Evolutionary conservation across 2,888 invertebrate genomes (phyloP).

Genomic region (Acheta domesticus): DNA sequence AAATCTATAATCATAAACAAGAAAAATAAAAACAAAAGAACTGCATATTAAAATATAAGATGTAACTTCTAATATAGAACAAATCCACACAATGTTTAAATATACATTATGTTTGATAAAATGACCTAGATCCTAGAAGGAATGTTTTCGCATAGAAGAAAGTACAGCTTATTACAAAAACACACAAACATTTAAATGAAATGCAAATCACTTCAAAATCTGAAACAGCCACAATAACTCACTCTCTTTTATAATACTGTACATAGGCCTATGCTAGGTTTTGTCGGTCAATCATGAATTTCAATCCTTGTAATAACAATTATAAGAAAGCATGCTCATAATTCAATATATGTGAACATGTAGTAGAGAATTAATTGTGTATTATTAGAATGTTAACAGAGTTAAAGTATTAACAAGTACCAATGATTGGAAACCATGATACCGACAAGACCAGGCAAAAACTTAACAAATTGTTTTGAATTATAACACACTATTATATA

Average conservation of each 20-base stretch:
- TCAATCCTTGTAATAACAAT: background rate
- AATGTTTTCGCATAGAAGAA: background rate
- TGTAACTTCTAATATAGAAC: background rate
- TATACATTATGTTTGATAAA: background rate
- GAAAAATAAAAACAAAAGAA: background rate
- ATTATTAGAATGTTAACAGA: slow-evolving; percentile 18
- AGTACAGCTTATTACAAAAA: background rate
- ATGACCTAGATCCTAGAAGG: slow-evolving; percentile 5
- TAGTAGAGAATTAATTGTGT: background rate
- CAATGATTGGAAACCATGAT: background rate
- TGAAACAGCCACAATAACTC: slow-evolving; percentile 18
- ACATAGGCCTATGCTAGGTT: slow-evolving; percentile 11
- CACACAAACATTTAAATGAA: background rate
- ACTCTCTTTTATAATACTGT: slow-evolving; percentile 18
- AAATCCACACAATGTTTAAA: slow-evolving; percentile 18
- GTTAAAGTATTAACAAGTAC: background rate
- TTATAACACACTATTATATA: slow-evolving; percentile 4
- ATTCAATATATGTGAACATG: slow-evolving; percentile 10
- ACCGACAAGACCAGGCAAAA: slow-evolving; percentile 9
- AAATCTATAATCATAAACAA: background rate
- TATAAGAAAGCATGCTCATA: background rate
- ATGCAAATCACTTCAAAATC: background rate
- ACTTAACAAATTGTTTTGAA: slow-evolving; percentile 6
- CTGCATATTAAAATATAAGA: background rate
- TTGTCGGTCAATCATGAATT: slow-evolving; percentile 4